These are phyloP conservation scores for Catharus ustulatus DNA, from an alignment of 2,797 vertebrate genomes.

Conservation along the genomic window DNA sequence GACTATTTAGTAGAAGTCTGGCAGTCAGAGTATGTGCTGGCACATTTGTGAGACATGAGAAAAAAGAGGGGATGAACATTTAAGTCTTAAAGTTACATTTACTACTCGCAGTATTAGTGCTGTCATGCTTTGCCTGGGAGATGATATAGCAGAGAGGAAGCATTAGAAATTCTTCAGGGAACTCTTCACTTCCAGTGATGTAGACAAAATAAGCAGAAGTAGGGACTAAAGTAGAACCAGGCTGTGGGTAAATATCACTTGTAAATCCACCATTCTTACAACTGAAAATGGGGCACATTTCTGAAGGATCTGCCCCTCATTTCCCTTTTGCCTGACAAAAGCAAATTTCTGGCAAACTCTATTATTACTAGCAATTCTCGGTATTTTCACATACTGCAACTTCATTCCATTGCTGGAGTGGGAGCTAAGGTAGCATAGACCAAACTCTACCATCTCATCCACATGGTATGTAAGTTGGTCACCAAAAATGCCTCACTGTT, in stretches of 20 bases:
- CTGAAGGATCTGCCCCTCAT: background rate
- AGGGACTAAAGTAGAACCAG: background rate
- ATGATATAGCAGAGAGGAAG: background rate
- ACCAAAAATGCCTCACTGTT: background rate
- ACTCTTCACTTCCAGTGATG: background rate
- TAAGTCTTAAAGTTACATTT: background rate
- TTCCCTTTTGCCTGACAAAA: background rate
- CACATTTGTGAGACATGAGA: background rate
- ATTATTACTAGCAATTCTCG: background rate
- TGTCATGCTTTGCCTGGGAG: background rate
- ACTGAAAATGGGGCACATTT: background rate
- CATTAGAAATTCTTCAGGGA: background rate
- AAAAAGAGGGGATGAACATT: background rate
- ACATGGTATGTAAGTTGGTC: accelerated
- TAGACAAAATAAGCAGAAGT: background rate
- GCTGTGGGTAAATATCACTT: background rate
- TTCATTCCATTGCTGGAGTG: background rate
- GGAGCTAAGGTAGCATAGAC: background rate
- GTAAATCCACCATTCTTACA: background rate
- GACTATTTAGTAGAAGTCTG: background rate
- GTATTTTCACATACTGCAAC: background rate
- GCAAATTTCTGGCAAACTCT: background rate
- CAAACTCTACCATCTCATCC: background rate
- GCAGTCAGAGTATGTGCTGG: background rate
- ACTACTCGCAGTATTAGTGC: background rate